Base-by-base conservation (phyloP, 2,113 vertebrate genomes). In the Galbula dea region DNA sequence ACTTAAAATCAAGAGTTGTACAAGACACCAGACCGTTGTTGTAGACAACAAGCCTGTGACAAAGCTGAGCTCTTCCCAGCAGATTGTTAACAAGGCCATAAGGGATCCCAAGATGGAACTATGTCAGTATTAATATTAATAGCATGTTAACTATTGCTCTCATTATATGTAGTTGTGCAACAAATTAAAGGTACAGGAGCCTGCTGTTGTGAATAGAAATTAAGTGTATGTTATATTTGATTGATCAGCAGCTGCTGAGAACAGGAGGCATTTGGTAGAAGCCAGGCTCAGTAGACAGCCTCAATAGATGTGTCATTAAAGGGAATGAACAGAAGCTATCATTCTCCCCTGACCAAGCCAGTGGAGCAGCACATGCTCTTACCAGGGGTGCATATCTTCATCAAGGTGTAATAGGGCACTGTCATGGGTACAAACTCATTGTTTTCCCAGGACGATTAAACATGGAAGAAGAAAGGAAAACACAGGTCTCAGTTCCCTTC, bases 131-230 rank as follows among this genome's bases (percentile, higher is more conserved):
- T 45, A 79, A 36, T 18, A 49, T 34, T 19, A 84, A 8, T 48
- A 84, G 57, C n/a, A 76, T 77, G 55, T 74, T 81, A 85, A 63
- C 69, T 91, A 79, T 79, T 81, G 54, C 86, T 79, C 37, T 65
- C 54, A 62, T 17, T 82, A 61, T 30, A 68, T 89, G 89, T 90
- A 91, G 92, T 92, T 90, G 74, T 89, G 34, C 61, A 94, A 90
- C 76, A 94, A 88, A 93, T 95, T 68, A 80, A 87, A 95, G 52
- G 23, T 34, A 61, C 48, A 48, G 15, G 21, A 84, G 12, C n/a
- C 32, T 1, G 0, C 30, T 90, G 8, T 32, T 68, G n/a, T 75
- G 62, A 90, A 86, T 29, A 83, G 59, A 88, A 93, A 84, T 82
- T 30, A 79, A 46, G 69, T 41, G 14, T n/a, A 26, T 62, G 62